Conservation (phyloP, 2,888 invertebrate species). For the Ennomos fuscantarius region DNA sequence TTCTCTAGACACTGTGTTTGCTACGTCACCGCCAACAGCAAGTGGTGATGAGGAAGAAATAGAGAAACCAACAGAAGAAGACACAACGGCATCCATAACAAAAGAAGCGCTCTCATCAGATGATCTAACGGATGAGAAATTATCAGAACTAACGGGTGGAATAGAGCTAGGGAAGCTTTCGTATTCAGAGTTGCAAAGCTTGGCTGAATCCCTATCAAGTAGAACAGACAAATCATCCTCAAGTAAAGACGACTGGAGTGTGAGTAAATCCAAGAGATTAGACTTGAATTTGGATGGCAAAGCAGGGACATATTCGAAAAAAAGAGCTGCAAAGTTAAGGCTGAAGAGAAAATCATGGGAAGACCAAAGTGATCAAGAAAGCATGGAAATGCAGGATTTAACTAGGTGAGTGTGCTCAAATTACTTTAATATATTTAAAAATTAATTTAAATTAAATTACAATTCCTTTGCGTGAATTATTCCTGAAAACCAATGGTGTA, state of each 20-base stretch:
- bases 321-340: conserved; percentile 75
- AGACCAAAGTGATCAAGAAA: conserved; percentile 89
- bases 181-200: conserved; percentile 73
- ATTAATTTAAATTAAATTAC: not conserved
- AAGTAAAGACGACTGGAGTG: conserved; percentile 77
- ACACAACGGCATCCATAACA: conserved; percentile 24
- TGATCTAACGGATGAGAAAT: conserved; percentile 70
- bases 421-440: too few species aligned
- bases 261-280: conserved; percentile 73
- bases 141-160: conserved; percentile 72
- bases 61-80: conserved; percentile 44
- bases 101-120: conserved; percentile 50
- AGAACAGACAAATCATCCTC: conserved; percentile 73
- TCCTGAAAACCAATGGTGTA: too few species aligned
- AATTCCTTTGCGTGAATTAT: too few species aligned
- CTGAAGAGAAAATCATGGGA: conserved; percentile 88
- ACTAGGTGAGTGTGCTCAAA: conserved; percentile 83
- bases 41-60: conserved; percentile 66
- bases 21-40: conserved; percentile 84
- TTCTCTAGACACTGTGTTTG: conserved; percentile 88
- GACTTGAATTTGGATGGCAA: conserved; percentile 78
- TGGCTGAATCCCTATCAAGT: conserved; percentile 73
- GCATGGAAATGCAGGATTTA: conserved; percentile 88
- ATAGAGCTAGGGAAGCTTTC: conserved; percentile 75
- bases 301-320: conserved; percentile 81